Base-by-base conservation (phyloP, 2,797 vertebrate genomes). In the Botia kubotai region DNA sequence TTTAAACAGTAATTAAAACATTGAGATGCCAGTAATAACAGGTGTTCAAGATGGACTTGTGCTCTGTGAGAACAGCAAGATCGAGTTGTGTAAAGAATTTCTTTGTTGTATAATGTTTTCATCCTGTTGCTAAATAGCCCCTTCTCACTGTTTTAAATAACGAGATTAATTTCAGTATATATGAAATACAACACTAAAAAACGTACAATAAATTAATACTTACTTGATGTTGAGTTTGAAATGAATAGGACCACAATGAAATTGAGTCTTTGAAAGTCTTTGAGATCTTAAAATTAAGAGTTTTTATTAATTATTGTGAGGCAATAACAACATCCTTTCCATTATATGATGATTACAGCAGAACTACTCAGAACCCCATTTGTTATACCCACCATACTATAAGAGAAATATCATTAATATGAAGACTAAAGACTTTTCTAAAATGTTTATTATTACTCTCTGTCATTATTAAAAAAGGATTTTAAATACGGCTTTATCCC, bases 11-110 rank as follows among this genome's bases (percentile, higher is more conserved):
- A 58, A 81, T 75, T 74, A 71, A 83, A 46, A 46, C 10, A 82
- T 29, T 66, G 33, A 79, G 48, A 55, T 72, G 65, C 57, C 63
- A 58, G 77, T 74, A 78, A 82, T 77, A 46, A 39, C 72, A 53
- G 53, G 6, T 67, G 26, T 36, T 48, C 29, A 33, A 33, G 39
- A 33, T 65, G n/a, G 19, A 48, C 6, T 36, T 79, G 46, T 39
- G 26, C 13, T 52, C 23, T 39, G 16, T 60, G 75, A 26, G 39
- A 77, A 69, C 39, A 21, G 6, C 12, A 62, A 71, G 57, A 33
- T 36, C 0, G 0, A 58, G 4, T 29, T 58, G 4, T 52, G 13
- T 11, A 36, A 46, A 55, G 29, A 65, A 33, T 33, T 33, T 3
- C 33, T 39, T 21, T 33, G 3, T 75, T 63, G 29, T 33, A n/a